Conservation (phyloP, 2,888 invertebrate species). For the Antheraea yamamai region DNA sequence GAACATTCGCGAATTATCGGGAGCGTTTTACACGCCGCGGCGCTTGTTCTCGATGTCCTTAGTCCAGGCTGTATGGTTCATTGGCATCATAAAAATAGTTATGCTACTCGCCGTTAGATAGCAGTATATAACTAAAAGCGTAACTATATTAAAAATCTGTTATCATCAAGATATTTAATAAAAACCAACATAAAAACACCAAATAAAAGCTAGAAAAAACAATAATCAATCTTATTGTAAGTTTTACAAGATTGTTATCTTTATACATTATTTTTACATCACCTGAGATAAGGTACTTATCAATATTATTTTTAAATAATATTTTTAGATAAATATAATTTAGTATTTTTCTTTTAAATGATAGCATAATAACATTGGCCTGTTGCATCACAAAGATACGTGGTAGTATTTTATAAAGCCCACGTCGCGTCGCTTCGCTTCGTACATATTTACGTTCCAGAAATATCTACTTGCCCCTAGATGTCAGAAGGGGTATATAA, state of each 20-base stretch:
- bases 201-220: background rate
- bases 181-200: background rate
- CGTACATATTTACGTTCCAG: constrained; percentile 37
- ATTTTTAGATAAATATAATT: background rate
- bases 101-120: constrained; percentile 40
- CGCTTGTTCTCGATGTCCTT: constrained; percentile 11
- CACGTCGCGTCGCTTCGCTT: constrained; percentile 24
- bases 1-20: constrained; percentile 12
- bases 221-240: background rate
- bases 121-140: constrained; percentile 16
- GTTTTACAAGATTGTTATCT: background rate
- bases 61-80: constrained; percentile 1
- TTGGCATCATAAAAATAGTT: constrained; percentile 17
- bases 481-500: constrained; percentile 54
- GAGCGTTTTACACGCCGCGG: background rate
- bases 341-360: constrained; percentile 1
- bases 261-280: background rate
- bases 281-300: too few relatives aligned
- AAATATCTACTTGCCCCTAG: constrained; percentile 54
- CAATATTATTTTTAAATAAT: background rate
- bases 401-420: constrained; percentile 23
- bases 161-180: background rate
- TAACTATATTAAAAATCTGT: background rate
- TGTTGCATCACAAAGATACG: constrained; percentile 19
- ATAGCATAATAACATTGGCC: constrained; percentile 21